Evolutionary conservation across 2,797 vertebrate genomes (phyloP).

Genomic region (Nothura maculosa): DNA sequence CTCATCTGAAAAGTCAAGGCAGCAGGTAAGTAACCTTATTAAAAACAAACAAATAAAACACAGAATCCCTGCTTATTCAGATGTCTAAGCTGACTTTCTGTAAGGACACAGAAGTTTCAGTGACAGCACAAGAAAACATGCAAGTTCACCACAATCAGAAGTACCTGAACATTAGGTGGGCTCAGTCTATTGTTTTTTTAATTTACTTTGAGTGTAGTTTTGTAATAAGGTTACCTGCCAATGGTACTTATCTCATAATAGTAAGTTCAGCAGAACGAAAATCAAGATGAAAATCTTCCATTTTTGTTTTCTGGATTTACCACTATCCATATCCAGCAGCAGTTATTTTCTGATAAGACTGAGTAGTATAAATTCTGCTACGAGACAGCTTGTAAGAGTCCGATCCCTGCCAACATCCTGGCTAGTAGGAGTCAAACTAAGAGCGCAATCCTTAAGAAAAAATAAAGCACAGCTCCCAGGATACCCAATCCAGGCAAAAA

Average conservation of each 20-base stretch:
- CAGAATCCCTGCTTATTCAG: not conserved
- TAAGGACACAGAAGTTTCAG: not conserved
- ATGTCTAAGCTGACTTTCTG: not conserved
- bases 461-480: not conserved
- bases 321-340: not conserved
- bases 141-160: not conserved
- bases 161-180: not conserved
- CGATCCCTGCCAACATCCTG: not conserved
- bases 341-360: not conserved
- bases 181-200: not conserved
- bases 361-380: not conserved
- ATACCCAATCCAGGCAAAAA: not conserved
- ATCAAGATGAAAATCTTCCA: not conserved
- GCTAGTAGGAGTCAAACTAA: not conserved
- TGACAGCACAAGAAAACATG: not conserved
- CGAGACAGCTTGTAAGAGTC: not conserved
- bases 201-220: not conserved
- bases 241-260: not conserved
- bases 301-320: not conserved
- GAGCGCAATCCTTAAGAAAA: not conserved
- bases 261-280: not conserved
- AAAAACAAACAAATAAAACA: not conserved
- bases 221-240: slow-evolving; percentile 23
- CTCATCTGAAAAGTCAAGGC: not conserved
- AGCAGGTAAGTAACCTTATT: not conserved